Percentiles rank a stretch among this genome's conserved stretches.
Evolutionary conservation across 2,797 vertebrate species (phyloP).

Genomic region (Phoxinus dragarum): DNA sequence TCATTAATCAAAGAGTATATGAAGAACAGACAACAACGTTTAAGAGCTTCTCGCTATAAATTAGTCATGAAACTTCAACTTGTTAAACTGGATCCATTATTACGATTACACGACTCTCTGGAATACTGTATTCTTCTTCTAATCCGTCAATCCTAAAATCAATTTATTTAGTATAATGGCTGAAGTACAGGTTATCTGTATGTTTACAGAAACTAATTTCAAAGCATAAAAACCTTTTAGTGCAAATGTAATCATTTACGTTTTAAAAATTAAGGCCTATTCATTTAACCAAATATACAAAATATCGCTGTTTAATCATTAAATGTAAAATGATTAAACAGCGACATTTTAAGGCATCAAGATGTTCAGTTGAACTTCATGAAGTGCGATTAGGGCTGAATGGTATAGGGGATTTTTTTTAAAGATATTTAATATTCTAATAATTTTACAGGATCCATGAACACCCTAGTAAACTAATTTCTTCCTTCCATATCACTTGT

Average conservation of each 20-base stretch:
- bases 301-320: background rate
- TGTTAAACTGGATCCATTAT: background rate
- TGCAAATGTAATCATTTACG: background rate
- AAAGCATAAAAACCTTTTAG: background rate
- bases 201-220: background rate
- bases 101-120: background rate
- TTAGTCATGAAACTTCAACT: background rate
- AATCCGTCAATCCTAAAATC: background rate
- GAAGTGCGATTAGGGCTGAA: background rate
- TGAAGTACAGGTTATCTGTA: background rate
- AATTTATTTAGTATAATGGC: background rate
- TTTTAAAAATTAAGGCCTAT: background rate
- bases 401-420: background rate
- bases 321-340: background rate
- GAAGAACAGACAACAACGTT: constrained; percentile 8
- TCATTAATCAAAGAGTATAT: constrained; percentile 44
- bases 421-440: background rate
- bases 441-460: background rate
- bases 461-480: background rate
- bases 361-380: background rate
- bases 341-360: background rate
- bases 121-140: background rate
- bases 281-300: background rate
- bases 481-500: background rate
- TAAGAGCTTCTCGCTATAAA: constrained; percentile 8